Evolutionary conservation across 1,140 invertebrate genomes (phyloP), one percentile per base, ranked within the genome.

Genomic region (Pollicipes pollicipes): DNA sequence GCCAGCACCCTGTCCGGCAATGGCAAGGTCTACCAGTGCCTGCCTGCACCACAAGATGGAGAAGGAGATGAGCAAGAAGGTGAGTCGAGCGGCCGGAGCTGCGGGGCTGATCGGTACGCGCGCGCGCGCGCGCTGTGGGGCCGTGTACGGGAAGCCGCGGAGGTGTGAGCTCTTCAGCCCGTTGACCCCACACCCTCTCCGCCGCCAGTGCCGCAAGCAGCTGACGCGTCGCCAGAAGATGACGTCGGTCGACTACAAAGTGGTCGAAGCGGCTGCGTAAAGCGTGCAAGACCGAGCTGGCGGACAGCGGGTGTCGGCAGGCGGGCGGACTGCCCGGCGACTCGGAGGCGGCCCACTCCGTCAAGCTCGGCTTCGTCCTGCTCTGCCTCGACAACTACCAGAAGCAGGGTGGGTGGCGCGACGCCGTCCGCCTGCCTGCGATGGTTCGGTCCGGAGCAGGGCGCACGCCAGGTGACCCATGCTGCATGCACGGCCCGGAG

Each of bases 1-100:
- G 74, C 76, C 17, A 78, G 82, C 30, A 77, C 84, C 21, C 74
- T 77, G 30, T 78, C 84, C 28, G 85, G 86, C 4, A 70, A 75
- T 69, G 90, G 93, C 30, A 84, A 87, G 70, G 88, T 97, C 29
- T 98, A 95, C 77, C 90, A 95, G 77, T 99, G 96, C 81, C 83
- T 99, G 63, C 30, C 85, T 93, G 77, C 84, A 89, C 75, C 88
- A 97, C 78, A 92, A 92, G 80, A 85, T 86, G 76, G 87, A 93
- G 76, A 83, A 83, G 58, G 77, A 82, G 75, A 85, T 88, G 84
- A 81, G 80, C 68, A 74, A 77, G 72, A 78, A 82, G 77, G 84
- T 84, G 76, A 73, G 74, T n/a, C n/a, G 35, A 35, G 17, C 35
- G 35, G n/a, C n/a, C n/a, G n/a, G n/a, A n/a, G n/a, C n/a, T n/a